Evolutionary conservation across 2,888 invertebrate species (phyloP), one percentile per base, ranked within the genome.

Genomic region (Parasteatoda lunata): DNA sequence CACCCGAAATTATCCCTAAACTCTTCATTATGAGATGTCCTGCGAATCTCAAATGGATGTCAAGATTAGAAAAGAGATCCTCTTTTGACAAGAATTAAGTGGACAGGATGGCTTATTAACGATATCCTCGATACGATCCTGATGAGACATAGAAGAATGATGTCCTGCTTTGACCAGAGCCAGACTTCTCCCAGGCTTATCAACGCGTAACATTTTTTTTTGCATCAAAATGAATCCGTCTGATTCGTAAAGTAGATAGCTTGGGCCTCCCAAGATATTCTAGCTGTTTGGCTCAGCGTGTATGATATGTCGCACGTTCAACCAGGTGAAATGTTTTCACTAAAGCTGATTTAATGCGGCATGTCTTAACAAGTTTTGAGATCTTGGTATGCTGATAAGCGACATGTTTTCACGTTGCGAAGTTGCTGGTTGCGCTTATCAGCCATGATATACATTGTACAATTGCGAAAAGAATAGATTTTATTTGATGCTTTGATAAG

Each of bases 21-120:
- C 59, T 59, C 59, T 59, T 59, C 59, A 59, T 59, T 59, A 59
- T 13, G 9, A 59, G 59, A 7, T 59, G 59, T 8, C 8, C 9
- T 9, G 59, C 59, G 4, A 5, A 30, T 30, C 30, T 30, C 30
- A 30, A 30, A 30, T 30, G 30, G 30, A 30, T 30, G 30, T 30
- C 54, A 7, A 48, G 47, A 65, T 48, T 47, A 5, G 48, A 45
- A 65, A 72, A 7, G 13, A 8, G 47, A 30, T 45, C 11, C 48
- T 45, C 48, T 15, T 15, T 45, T 48, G 76, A 64, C 59, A 30
- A 64, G 64, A 59, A 82, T 76, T 69, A 76, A 82, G 82, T 76
- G 76, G 82, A 82, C 82, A 82, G 82, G 70, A 70, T 76, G n/a
- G 4, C 82, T 76, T 82, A 82, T 82, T 82, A 82, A 82, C 70